These are phyloP conservation scores for Carterocephalus palaemon DNA, from an alignment of 2,888 invertebrate species.

Conservation along the genomic window DNA sequence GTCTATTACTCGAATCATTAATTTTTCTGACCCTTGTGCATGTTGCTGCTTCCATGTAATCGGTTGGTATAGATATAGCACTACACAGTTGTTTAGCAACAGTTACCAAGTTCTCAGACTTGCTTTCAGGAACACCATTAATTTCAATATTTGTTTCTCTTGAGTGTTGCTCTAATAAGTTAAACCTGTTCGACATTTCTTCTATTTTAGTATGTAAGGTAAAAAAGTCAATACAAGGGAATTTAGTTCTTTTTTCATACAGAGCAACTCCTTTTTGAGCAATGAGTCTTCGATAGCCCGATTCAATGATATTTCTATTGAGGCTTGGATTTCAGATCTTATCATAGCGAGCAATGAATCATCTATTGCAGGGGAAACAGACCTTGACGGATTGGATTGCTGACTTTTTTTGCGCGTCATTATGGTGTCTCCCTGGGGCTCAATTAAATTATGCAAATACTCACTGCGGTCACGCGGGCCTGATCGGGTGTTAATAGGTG, in stretches of 20 bases:
- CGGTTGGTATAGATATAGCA: neutral
- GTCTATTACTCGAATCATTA: slow-evolving; percentile 5
- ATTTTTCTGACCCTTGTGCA: slow-evolving; percentile 14
- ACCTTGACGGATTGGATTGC: neutral
- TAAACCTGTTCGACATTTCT: slow-evolving; percentile 5
- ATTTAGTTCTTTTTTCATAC: slow-evolving; percentile 12
- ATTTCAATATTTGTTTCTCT: slow-evolving; percentile 23
- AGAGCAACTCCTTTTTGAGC: slow-evolving; percentile 3
- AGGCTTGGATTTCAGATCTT: slow-evolving; percentile 11
- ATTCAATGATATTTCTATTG: slow-evolving; percentile 8
- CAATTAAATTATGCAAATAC: too few relatives aligned
- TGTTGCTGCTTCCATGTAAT: neutral
- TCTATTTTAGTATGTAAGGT: neutral
- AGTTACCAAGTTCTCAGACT: slow-evolving; percentile 14
- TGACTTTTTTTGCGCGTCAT: slow-evolving; percentile 12
- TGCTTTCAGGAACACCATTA: slow-evolving; percentile 21
- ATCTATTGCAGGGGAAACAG: neutral
- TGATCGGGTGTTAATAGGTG: neutral
- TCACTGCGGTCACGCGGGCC: neutral
- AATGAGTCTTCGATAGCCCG: slow-evolving; percentile 8
- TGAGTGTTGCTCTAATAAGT: slow-evolving; percentile 13
- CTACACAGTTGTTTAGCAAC: slow-evolving; percentile 1
- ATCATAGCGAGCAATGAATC: neutral
- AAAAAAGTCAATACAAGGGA: slow-evolving; percentile 8
- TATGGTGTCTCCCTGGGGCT: neutral